Conservation (phyloP, 2,888 invertebrate genomes). For the Molorchus minor region DNA sequence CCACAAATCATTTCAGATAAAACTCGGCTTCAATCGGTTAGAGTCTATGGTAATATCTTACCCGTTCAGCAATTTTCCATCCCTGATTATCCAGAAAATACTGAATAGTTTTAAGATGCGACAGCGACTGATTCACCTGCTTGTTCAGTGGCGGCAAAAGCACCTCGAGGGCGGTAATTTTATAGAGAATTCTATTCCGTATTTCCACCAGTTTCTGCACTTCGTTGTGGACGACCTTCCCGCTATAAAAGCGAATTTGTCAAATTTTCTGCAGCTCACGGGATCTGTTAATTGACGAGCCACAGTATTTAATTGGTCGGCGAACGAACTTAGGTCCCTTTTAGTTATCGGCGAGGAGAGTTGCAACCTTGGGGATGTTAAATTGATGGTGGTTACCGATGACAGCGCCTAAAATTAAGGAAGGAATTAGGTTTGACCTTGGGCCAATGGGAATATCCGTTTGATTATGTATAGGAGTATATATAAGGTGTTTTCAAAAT, state of each 20-base stretch:
- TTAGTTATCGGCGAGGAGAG: constrained; percentile 71
- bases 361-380: constrained; percentile 66
- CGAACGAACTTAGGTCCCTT: constrained; percentile 71
- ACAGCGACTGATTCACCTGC: constrained; percentile 77
- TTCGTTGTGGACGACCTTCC: constrained; percentile 69
- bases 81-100: constrained; percentile 79
- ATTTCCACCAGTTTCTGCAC: constrained; percentile 75
- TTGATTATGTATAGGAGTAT: too few relatives aligned
- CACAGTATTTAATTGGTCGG: constrained; percentile 73
- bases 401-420: constrained; percentile 64
- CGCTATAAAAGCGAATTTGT: constrained; percentile 73
- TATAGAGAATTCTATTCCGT: constrained; percentile 78
- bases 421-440: too few relatives aligned
- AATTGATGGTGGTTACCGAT: constrained; percentile 68
- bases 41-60: too few relatives aligned
- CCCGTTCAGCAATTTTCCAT: constrained; percentile 74
- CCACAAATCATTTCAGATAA: too few relatives aligned
- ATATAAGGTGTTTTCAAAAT: too few relatives aligned
- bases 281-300: constrained; percentile 76
- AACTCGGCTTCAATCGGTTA: too few relatives aligned
- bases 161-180: constrained; percentile 78
- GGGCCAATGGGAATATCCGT: too few relatives aligned
- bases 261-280: constrained; percentile 76
- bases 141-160: constrained; percentile 76
- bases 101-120: constrained; percentile 80